A percentile compares a stretch with the other conserved stretches of the same genome.
phyloP scores from a whole-genome alignment of 1,140 invertebrate genomes.

The Hylaeus anthracinus region DNA sequence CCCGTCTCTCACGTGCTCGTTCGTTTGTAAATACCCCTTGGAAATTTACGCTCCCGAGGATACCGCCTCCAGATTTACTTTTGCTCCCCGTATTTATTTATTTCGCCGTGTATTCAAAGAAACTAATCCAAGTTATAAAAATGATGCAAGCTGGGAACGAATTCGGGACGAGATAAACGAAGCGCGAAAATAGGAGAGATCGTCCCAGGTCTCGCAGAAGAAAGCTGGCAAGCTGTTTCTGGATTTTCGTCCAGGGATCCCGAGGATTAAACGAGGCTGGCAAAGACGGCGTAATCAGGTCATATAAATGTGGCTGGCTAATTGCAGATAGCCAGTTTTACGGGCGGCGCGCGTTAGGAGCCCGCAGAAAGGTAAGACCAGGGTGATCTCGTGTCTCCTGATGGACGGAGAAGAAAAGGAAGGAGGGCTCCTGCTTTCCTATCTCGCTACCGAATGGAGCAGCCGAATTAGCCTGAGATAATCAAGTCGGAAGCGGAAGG shows the following conservation, averaged over 20 bases:
- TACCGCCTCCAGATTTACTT: not conserved
- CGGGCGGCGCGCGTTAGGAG: constrained; percentile 18
- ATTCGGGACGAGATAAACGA: not conserved
- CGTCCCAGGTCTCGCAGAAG: too few species aligned
- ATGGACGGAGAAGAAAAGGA: constrained; percentile 27
- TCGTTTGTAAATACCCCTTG: not conserved
- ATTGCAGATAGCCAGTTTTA: constrained; percentile 68
- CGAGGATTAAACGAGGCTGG: constrained; percentile 51
- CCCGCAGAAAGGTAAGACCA: constrained; percentile 50
- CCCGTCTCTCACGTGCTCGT: not conserved
- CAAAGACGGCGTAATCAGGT: constrained; percentile 62
- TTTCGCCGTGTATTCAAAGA: too few species aligned
- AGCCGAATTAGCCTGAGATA: constrained; percentile 69
- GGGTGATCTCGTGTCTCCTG: constrained; percentile 31
- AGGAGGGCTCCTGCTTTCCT: constrained; percentile 51
- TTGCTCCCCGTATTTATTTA: not conserved
- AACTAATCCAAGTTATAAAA: not conserved
- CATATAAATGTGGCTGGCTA: constrained; percentile 71
- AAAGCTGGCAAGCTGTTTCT: constrained; percentile 11
- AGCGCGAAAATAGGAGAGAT: not conserved
- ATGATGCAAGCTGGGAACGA: too few species aligned
- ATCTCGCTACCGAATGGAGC: constrained; percentile 58
- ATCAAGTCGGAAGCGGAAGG: constrained; percentile 55
- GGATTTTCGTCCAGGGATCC: constrained; percentile 23
- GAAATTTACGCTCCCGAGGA: constrained; percentile 6